Conservation (phyloP, 2,888 invertebrate species). For the Acleris sparsana region DNA sequence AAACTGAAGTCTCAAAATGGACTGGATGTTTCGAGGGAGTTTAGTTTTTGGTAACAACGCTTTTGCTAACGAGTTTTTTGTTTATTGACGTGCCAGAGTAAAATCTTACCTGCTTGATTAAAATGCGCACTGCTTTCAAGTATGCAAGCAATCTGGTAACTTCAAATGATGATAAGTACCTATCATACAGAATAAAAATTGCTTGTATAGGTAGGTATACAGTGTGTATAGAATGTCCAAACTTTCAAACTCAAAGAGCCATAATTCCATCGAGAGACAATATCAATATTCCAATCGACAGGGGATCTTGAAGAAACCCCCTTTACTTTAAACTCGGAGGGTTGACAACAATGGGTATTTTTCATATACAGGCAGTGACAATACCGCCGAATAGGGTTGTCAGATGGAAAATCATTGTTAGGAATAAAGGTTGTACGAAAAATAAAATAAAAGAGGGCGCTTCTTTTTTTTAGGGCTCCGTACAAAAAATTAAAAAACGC, state of each 20-base stretch:
- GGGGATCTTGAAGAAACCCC: conserved; percentile 42
- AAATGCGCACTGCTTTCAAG: too few species aligned
- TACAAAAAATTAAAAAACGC: too few species aligned
- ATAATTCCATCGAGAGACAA: conserved; percentile 31
- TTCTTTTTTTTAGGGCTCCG: neutral
- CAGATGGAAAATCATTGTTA: conserved; percentile 34
- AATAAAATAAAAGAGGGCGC: neutral
- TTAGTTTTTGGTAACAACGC: too few species aligned
- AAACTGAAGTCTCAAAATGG: conserved; percentile 14
- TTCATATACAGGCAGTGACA: conserved; percentile 43
- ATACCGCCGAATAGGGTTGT: conserved; percentile 38
- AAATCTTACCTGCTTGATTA: too few species aligned
- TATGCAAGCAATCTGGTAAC: too few species aligned
- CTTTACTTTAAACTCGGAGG: conserved; percentile 43
- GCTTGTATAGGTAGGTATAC: neutral
- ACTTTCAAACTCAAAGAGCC: conserved; percentile 6
- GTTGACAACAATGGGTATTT: conserved; percentile 44
- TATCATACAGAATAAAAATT: too few species aligned
- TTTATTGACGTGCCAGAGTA: too few species aligned
- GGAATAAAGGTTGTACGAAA: neutral
- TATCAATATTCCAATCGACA: conserved; percentile 43
- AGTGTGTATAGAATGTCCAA: neutral
- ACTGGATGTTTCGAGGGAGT: conserved; percentile 36
- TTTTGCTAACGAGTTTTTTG: too few species aligned
- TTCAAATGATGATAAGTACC: too few species aligned